Base-by-base conservation (phyloP, 2,797 vertebrate genomes). In the Phalanger gymnotis region DNA sequence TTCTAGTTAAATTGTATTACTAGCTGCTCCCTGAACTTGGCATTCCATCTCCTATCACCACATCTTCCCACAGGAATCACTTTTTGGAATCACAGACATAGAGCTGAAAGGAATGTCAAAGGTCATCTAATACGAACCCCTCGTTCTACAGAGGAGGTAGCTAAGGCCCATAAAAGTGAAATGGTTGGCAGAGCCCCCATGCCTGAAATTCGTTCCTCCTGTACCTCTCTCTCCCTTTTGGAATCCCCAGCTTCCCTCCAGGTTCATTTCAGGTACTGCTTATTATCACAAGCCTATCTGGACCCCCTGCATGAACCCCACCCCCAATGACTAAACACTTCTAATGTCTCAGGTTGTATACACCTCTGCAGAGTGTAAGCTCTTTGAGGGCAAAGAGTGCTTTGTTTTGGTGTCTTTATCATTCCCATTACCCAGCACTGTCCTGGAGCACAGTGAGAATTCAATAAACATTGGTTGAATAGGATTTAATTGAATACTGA, bases 401-500 rank as follows among this genome's bases (percentile, higher is more conserved):
- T 47, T 81, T 81, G 9, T 87, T 66, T 27, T 4, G 0, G 7
- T 51, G 40, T 47, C 73, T 87, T 7, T 47, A 87, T 81, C 19
- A 47, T 27, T 4, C 40, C 40, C n/a, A 87, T 51, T 87, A 27
- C 22, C 22, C 40, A 87, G 73, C 22, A 87, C 22, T 87, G 40
- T 87, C 73, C 5, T 22, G 27, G 40, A 27, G 22, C 7, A 87
- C 73, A 81, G 73, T 40, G 40, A 4, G n/a, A 81, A 47, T 19
- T 81, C 73, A 81, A 40, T 40, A 73, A 47, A 87, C 40, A 47
- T 14, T 87, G 40, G 73, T 47, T 87, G 40, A 27, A 47, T 3
- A 47, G 1, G 73, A 87, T 87, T 87, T 87, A 87, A 87, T 47
- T 47, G 73, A 47, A 87, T 96, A 91, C 30, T 7, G 92, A 94